phyloP scores from a whole-genome alignment of 2,113 vertebrate genomes.

The Dipodomys stephensi region DNA sequence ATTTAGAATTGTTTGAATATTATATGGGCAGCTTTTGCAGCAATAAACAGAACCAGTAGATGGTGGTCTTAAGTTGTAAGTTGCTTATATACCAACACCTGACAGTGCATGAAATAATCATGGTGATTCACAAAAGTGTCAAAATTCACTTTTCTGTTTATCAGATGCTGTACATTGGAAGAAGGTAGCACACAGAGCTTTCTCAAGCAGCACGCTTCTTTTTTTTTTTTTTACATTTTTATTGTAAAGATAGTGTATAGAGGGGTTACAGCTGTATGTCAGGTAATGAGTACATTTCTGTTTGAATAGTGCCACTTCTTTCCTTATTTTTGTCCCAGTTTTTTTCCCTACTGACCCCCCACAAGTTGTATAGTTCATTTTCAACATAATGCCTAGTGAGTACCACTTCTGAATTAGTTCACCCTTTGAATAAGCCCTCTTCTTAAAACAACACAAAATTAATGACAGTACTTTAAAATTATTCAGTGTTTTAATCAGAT shows the following conservation, averaged over 20 bases:
- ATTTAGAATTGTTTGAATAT: background rate
- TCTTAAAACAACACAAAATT: constrained; percentile 16
- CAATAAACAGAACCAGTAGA: constrained; percentile 82
- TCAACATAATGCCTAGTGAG: too few relatives aligned
- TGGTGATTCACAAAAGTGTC: background rate
- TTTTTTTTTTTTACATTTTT: background rate
- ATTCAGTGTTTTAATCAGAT: background rate
- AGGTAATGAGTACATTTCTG: too few relatives aligned
- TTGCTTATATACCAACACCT: constrained; percentile 67
- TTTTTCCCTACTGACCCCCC: too few relatives aligned
- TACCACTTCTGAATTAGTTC: too few relatives aligned
- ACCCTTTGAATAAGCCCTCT: constrained; percentile 21
- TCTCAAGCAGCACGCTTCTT: background rate
- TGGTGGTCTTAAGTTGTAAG: constrained; percentile 84
- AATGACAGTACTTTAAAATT: background rate
- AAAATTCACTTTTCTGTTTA: constrained; percentile 61
- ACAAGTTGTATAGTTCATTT: too few relatives aligned
- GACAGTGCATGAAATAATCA: constrained; percentile 18
- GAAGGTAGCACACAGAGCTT: background rate
- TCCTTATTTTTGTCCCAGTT: too few relatives aligned
- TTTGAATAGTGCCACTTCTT: too few relatives aligned
- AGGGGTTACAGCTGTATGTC: too few relatives aligned
- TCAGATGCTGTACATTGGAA: background rate
- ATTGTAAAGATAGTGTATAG: too few relatives aligned
- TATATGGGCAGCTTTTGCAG: constrained; percentile 59